Percentiles rank a stretch among this genome's conserved stretches.
Conservation (phyloP, 2,888 invertebrate genomes). For the Sphaerophoria rueppellii region DNA sequence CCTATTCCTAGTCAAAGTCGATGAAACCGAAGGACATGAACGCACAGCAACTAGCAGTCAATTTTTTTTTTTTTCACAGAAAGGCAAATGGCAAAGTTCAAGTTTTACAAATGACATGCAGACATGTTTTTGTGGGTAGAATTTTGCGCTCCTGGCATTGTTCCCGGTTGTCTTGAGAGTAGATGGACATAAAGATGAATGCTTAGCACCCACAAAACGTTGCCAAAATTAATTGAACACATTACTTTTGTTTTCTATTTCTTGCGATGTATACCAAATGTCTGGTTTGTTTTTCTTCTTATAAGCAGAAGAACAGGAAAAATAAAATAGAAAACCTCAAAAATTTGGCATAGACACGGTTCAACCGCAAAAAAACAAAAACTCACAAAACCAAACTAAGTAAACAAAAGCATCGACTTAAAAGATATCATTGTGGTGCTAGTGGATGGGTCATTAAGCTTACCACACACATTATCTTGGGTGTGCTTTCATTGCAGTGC, state of each 20-base stretch:
- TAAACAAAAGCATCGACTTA: slow-evolving; percentile 14
- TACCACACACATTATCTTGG: slow-evolving; percentile 19
- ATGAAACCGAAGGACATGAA: slow-evolving; percentile 14
- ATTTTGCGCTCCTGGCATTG: slow-evolving; percentile 32
- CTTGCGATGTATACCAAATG: background rate
- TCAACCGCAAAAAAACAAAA: background rate
- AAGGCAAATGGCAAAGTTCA: slow-evolving; percentile 24
- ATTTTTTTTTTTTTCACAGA: background rate
- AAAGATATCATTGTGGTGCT: slow-evolving; percentile 49
- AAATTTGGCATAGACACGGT: slow-evolving; percentile 37
- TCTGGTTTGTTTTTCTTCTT: background rate
- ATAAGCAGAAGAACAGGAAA: background rate
- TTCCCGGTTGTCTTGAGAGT: slow-evolving; percentile 5
- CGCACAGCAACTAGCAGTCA: too few relatives aligned
- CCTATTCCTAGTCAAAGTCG: background rate
- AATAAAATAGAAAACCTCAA: slow-evolving; percentile 19
- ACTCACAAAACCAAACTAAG: background rate
- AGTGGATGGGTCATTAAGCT: slow-evolving; percentile 48
- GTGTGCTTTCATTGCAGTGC: background rate
- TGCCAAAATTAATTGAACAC: slow-evolving; percentile 66
- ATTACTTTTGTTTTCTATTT: slow-evolving; percentile 47
- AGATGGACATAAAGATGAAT: slow-evolving; percentile 15
- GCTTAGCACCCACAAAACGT: slow-evolving; percentile 48
- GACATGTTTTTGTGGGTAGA: slow-evolving; percentile 65
- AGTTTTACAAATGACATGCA: slow-evolving; percentile 62